Percentiles rank a stretch among this genome's conserved stretches.
Evolutionary conservation across 2,113 vertebrate genomes (phyloP).

Genomic region (Tretioscincus oriximinensis): DNA sequence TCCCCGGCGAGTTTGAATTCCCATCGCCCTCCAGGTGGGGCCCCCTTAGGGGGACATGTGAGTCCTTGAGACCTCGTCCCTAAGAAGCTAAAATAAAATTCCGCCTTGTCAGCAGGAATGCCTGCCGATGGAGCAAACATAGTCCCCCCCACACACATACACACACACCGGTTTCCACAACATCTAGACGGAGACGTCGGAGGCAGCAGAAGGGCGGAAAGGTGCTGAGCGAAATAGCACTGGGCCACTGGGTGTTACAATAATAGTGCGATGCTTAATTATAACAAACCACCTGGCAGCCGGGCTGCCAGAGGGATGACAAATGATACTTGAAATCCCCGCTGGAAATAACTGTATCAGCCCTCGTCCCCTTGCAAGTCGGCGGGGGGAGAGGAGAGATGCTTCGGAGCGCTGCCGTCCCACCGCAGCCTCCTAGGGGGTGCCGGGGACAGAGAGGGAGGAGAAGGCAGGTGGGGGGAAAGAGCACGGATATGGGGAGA

Average conservation of each 20-base stretch:
- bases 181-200: not conserved
- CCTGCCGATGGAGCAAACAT: not conserved
- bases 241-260: accelerated
- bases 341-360: constrained; percentile 21
- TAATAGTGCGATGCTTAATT: constrained; percentile 26
- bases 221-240: not conserved
- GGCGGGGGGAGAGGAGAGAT: not conserved
- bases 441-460: not conserved
- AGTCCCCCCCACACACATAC: not conserved
- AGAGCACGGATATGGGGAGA: too few species aligned
- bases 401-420: not conserved
- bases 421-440: not conserved
- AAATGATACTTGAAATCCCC: constrained; percentile 8
- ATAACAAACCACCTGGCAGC: constrained; percentile 30
- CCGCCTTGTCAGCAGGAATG: not conserved
- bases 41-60: not conserved
- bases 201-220: not conserved
- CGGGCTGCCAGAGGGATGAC: constrained; percentile 2
- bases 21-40: not conserved
- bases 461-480: not conserved
- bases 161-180: too few species aligned
- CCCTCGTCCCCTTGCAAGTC: not conserved
- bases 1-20: not conserved
- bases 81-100: not conserved
- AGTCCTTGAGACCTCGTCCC: not conserved